Conservation (phyloP, 2,797 vertebrate genomes). For the Coregonus suidteri region DNA sequence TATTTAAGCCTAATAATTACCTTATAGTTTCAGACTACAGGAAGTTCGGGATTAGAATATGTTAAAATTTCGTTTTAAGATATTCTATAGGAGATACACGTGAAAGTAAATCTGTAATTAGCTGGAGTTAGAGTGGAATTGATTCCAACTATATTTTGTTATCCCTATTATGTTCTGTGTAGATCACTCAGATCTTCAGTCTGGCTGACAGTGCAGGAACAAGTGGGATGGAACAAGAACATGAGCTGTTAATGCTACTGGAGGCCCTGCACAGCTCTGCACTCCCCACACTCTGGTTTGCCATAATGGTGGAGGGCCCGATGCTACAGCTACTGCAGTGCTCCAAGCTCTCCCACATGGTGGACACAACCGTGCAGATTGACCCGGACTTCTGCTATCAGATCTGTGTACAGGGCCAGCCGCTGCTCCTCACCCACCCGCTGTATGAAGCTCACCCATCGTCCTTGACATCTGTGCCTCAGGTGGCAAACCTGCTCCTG, state of each 20-base stretch:
- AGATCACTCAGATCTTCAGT: slow-evolving; percentile 81
- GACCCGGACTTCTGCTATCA: slow-evolving; percentile 74
- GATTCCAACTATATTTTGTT: background rate
- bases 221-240: slow-evolving; percentile 49
- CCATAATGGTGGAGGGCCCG: slow-evolving; percentile 74
- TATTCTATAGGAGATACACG: background rate
- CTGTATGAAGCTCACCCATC: slow-evolving; percentile 71
- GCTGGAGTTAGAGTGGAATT: background rate
- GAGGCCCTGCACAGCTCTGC: slow-evolving; percentile 58
- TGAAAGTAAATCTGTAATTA: background rate
- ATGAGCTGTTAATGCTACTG: slow-evolving; percentile 70
- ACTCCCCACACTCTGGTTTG: slow-evolving; percentile 76
- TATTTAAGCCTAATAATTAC: background rate
- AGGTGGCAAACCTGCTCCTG: slow-evolving; percentile 70
- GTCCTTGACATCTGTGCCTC: slow-evolving; percentile 47
- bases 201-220: slow-evolving; percentile 52
- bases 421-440: slow-evolving; percentile 75
- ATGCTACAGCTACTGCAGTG: slow-evolving; percentile 79
- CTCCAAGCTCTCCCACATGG: slow-evolving; percentile 75
- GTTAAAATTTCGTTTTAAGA: background rate
- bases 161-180: background rate
- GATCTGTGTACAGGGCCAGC: slow-evolving; percentile 77
- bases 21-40: too few relatives aligned
- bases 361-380: slow-evolving; percentile 75
- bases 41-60: background rate